Evolutionary conservation across 2,113 vertebrate species (phyloP).

Genomic region (Rhea pennata): DNA sequence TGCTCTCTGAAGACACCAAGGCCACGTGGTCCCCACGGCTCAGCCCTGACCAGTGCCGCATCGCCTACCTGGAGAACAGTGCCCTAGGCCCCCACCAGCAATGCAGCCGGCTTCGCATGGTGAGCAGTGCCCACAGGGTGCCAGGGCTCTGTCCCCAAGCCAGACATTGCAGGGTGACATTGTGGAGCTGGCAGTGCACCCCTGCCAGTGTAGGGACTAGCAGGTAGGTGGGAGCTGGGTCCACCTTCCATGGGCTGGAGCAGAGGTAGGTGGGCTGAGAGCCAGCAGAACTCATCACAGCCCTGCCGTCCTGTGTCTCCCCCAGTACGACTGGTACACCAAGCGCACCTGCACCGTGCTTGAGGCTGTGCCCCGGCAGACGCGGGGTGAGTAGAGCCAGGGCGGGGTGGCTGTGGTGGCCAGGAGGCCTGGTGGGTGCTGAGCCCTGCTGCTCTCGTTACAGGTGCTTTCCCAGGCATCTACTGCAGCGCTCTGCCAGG

Average conservation of each 20-base stretch:
- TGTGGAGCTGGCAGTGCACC: neutral
- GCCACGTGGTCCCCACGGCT: slow-evolving; percentile 46
- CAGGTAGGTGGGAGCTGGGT: neutral
- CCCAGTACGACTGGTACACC: slow-evolving; percentile 46
- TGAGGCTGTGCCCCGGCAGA: slow-evolving; percentile 2
- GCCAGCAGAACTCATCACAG: neutral
- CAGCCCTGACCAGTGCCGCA: slow-evolving; percentile 27
- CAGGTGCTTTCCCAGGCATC: slow-evolving; percentile 54
- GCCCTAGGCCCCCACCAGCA: slow-evolving; percentile 59
- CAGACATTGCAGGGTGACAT: neutral
- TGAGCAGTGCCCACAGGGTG: neutral
- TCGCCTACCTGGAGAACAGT: slow-evolving; percentile 5
- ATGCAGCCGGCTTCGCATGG: slow-evolving; percentile 52
- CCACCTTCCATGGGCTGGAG: neutral
- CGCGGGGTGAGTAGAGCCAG: slow-evolving; percentile 9
- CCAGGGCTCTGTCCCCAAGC: no score
- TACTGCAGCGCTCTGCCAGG: slow-evolving; percentile 39
- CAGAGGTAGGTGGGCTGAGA: accelerated
- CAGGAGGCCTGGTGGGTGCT: neutral
- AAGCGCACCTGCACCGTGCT: slow-evolving; percentile 20
- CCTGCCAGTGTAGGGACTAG: accelerated
- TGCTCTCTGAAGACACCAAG: slow-evolving; percentile 20
- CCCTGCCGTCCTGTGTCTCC: accelerated
- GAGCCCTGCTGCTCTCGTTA: neutral
- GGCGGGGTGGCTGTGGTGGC: accelerated